Percentiles rank a stretch among this genome's conserved stretches.
Evolutionary conservation across 2,113 vertebrate species (phyloP).

Genomic region (Ciconia stormi): DNA sequence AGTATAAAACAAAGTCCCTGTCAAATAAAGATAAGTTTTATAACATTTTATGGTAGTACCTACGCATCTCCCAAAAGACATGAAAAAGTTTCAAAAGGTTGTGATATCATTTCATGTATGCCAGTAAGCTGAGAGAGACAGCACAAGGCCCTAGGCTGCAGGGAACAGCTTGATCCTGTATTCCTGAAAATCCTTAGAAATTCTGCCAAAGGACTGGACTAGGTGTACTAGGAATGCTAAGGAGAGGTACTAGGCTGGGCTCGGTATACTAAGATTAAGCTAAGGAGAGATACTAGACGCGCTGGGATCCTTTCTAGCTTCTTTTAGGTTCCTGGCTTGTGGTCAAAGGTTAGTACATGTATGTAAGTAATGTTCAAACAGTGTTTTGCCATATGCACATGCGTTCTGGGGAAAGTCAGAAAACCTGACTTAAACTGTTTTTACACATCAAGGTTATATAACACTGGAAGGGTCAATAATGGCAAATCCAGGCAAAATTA

Average conservation of each 20-base stretch:
- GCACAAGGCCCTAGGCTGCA: neutral
- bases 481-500: neutral
- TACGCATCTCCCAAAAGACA: neutral
- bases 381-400: accelerated
- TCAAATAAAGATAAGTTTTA: neutral
- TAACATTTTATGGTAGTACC: neutral
- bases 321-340: neutral
- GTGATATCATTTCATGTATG: neutral
- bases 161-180: neutral
- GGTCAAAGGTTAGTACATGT: neutral
- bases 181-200: neutral
- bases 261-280: neutral
- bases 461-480: neutral
- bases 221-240: neutral
- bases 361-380: neutral
- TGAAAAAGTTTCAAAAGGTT: neutral
- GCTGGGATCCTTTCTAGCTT: neutral
- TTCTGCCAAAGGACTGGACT: neutral
- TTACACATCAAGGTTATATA: neutral
- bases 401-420: neutral
- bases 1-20: neutral
- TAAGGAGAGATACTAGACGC: neutral
- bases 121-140: neutral
- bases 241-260: neutral
- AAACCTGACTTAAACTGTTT: neutral